These are phyloP conservation scores for Ectropis crepuscularia DNA, from an alignment of 2,888 invertebrate species.

Conservation along the genomic window DNA sequence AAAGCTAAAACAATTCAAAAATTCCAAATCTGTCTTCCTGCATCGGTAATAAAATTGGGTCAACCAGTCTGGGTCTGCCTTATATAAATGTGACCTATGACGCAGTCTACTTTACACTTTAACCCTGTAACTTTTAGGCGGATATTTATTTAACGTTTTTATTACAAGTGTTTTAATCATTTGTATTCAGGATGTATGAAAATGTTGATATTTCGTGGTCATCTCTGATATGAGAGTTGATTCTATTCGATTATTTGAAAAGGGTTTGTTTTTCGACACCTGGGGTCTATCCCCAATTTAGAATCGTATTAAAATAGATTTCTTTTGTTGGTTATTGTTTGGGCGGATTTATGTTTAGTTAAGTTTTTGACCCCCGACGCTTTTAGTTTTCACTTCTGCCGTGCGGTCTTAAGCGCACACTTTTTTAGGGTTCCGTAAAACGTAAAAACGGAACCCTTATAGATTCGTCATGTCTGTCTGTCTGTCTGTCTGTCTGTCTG, in stretches of 20 bases:
- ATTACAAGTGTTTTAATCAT: conserved; percentile 22
- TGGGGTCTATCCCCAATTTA: background rate
- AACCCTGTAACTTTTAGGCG: background rate
- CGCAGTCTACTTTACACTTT: conserved; percentile 9
- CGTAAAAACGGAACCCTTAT: too few relatives aligned
- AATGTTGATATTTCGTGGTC: conserved; percentile 21
- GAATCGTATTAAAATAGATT: background rate
- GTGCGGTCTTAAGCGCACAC: too few relatives aligned
- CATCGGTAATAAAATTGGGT: conserved; percentile 41
- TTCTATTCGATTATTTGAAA: conserved; percentile 26
- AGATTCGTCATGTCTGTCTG: too few relatives aligned
- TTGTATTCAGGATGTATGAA: conserved; percentile 18
- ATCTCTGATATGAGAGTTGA: conserved; percentile 16
- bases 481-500: too few relatives aligned
- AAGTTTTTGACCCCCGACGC: too few relatives aligned
- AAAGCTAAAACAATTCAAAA: conserved; percentile 28
- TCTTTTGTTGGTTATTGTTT: background rate
- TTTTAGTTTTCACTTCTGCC: too few relatives aligned
- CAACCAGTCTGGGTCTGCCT: conserved; percentile 40
- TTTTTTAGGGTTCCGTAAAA: too few relatives aligned
- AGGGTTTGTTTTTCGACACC: conserved; percentile 25
- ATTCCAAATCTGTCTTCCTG: conserved; percentile 38
- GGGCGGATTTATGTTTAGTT: too few relatives aligned
- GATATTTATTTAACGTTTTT: background rate
- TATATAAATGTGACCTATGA: conserved; percentile 15